Base-by-base conservation (phyloP, 2,113 vertebrate genomes). In the Cathartes aura region DNA sequence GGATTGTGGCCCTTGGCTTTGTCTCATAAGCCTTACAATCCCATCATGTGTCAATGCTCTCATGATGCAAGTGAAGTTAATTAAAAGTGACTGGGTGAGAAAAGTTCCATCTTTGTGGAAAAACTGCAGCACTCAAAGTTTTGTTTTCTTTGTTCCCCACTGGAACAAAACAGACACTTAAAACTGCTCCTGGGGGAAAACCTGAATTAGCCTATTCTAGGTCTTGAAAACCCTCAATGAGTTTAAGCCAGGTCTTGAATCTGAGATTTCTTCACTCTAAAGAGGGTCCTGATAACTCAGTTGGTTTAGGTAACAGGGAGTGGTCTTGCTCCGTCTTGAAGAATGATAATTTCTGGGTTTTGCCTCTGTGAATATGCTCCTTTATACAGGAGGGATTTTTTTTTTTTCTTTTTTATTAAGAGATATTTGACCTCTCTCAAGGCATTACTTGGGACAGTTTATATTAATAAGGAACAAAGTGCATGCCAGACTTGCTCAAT, bases 391-490 rank as follows among this genome's bases (percentile, higher is more conserved):
- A 83, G 23, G 8, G 29, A 8, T 40, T 22, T 56, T 23, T 40
- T 47, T 43, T 55, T 52, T 42, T 43, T 42, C 6, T 60, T 81
- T 87, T 70, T 73, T 6, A 78, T 79, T 48, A 80, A 58, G 58
- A 85, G 58, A 62, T 76, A 73, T 85, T 89, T 91, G 87, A 91
- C 76, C 81, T 82, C 62, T 93, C 38, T 74, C 11, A 43, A 84
- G 76, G 50, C 60, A 74, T 90, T 95, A 12, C n/a, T 73, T 53
- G 43, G 74, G 92, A 83, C 73, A 76, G 42, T 89, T 91, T 93
- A 92, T 87, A 96, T 97, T 95, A 78, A 83, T 95, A 93, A 87
- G 87, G 78, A 89, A 43, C 20, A 53, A 94, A 73, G 42, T 56
- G 18, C 34, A 32, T 63, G 32, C 89, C 85, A 88, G 66, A 47